Conservation (phyloP, 2,888 invertebrate genomes). For the Adelphocoris suturalis region DNA sequence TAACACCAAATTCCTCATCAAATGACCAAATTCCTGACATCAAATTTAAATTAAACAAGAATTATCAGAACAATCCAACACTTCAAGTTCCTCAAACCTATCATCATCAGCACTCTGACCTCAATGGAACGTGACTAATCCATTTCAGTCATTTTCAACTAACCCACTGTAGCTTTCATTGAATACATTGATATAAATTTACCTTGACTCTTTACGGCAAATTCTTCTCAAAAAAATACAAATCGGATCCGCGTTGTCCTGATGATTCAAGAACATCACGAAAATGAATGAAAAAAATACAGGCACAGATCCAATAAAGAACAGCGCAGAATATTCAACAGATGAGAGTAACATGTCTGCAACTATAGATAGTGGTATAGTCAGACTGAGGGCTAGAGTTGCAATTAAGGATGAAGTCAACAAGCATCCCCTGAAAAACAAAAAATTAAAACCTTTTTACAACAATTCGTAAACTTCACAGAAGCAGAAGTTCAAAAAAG, state of each 20-base stretch:
- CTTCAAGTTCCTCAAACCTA: too few species aligned
- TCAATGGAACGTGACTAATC: too few species aligned
- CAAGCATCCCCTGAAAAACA: conserved; percentile 90
- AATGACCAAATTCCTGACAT: too few species aligned
- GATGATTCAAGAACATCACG: conserved; percentile 85
- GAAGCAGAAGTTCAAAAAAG: not conserved
- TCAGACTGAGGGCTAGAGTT: conserved; percentile 90
- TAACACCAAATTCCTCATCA: too few species aligned
- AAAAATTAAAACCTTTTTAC: conserved; percentile 56
- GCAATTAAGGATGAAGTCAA: conserved; percentile 94
- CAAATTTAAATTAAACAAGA: too few species aligned
- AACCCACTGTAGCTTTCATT: too few species aligned
- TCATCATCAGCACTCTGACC: too few species aligned
- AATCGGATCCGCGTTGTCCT: conserved; percentile 91
- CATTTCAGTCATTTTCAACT: too few species aligned
- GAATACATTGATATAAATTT: not conserved
- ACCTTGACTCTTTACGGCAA: conserved; percentile 75
- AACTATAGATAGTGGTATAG: conserved; percentile 93
- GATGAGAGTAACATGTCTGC: conserved; percentile 79
- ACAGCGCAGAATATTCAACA: conserved; percentile 79
- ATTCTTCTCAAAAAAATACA: conserved; percentile 81
- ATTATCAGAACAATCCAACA: too few species aligned
- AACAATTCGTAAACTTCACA: not conserved
- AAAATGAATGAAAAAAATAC: conserved; percentile 88
- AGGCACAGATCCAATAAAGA: conserved; percentile 89